Conservation (phyloP, 2,113 vertebrate species). For the Trinectes maculatus region DNA sequence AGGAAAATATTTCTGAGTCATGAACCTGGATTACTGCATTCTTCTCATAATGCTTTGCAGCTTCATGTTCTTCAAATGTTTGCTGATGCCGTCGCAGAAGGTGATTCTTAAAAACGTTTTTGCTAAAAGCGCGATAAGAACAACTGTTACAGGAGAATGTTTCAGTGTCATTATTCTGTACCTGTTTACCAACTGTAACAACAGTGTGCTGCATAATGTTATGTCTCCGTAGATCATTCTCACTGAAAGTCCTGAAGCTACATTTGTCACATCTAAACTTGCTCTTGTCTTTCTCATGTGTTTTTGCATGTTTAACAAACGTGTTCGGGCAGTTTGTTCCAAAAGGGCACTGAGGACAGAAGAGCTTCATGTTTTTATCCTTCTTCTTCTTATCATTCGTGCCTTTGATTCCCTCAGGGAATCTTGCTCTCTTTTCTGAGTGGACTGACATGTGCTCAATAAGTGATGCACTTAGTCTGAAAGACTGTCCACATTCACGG, state of each 20-base stretch:
- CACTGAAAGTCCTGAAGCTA: conserved; percentile 89
- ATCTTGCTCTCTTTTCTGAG: conserved; percentile 86
- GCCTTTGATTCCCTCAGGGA: conserved; percentile 88
- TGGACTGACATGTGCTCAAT: conserved; percentile 93
- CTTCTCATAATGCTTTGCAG: conserved; percentile 37
- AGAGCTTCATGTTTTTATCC: conserved; percentile 86
- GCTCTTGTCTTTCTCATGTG: conserved; percentile 92
- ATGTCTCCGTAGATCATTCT: conserved; percentile 89
- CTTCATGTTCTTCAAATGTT: conserved; percentile 62
- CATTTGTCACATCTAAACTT: conserved; percentile 93
- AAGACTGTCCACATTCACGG: conserved; percentile 91
- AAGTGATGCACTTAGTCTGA: conserved; percentile 88
- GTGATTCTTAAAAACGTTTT: conserved; percentile 91
- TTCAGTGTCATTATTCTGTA: conserved; percentile 33
- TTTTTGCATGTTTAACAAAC: conserved; percentile 94
- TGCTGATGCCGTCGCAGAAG: conserved; percentile 86
- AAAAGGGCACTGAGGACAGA: conserved; percentile 94
- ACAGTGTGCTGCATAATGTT: conserved; percentile 87
- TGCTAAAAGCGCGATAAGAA: conserved; percentile 88
- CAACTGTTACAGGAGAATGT: conserved; percentile 88
- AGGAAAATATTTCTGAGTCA: conserved; percentile 71
- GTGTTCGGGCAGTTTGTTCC: conserved; percentile 93
- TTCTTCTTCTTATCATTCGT: conserved; percentile 88
- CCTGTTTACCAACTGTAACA: conserved; percentile 52
- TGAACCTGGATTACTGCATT: conserved; percentile 39